These are phyloP conservation scores for Scylla paramamosain DNA, from an alignment of 1,140 invertebrate species.

Conservation along the genomic window DNA sequence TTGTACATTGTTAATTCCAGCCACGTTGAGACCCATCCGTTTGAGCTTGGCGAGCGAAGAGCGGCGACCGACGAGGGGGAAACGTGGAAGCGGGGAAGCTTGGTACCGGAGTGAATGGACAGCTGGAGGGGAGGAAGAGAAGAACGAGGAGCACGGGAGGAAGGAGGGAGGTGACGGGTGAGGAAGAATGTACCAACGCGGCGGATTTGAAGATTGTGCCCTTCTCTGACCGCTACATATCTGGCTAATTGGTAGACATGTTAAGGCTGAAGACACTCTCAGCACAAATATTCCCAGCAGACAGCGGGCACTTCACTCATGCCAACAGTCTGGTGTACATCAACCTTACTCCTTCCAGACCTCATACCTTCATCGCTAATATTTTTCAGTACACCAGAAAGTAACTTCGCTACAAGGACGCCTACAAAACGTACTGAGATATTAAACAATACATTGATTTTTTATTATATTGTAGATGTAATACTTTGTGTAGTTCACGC, in stretches of 20 bases:
- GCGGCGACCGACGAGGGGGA: no score
- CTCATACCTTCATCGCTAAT: no score
- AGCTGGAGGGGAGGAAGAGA: neutral
- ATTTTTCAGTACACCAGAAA: no score
- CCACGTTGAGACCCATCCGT: neutral
- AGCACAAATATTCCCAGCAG: neutral
- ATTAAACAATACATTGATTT: no score
- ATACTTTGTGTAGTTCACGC: no score
- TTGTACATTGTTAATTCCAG: neutral
- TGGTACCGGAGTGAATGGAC: neutral
- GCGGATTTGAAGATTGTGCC: neutral
- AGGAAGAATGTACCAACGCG: neutral
- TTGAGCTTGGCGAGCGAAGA: neutral
- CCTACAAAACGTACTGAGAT: no score
- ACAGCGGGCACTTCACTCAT: neutral
- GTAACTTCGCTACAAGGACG: no score
- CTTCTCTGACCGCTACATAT: neutral
- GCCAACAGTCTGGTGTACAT: neutral
- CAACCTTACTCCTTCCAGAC: no score
- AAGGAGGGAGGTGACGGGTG: neutral
- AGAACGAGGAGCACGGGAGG: neutral
- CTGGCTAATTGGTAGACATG: conserved; percentile 47
- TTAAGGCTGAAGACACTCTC: neutral
- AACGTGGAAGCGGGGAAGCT: neutral
- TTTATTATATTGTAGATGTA: no score